Percentiles rank a stretch among this genome's conserved stretches.
Evolutionary conservation across 2,797 vertebrate genomes (phyloP).

Genomic region (Crenichthys baileyi): DNA sequence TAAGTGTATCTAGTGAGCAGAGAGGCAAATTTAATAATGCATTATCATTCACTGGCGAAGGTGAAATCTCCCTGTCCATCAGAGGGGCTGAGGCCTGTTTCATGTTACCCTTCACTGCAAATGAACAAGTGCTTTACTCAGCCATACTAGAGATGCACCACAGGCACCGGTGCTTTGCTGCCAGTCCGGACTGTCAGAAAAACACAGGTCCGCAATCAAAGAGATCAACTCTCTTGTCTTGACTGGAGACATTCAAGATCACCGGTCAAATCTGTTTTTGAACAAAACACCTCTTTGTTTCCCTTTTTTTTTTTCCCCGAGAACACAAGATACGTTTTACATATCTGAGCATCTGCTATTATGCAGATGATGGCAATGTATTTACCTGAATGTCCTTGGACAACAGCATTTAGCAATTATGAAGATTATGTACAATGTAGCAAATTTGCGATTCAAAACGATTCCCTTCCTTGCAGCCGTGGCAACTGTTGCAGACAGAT

Average conservation of each 20-base stretch:
- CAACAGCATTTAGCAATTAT: conserved; percentile 85
- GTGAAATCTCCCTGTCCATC: conserved; percentile 99
- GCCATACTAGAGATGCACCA: conserved; percentile 76
- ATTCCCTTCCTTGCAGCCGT: conserved; percentile 66
- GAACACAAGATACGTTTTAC: conserved; percentile 75
- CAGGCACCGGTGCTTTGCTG: conserved; percentile 63
- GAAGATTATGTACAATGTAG: conserved; percentile 77
- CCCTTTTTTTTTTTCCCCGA: conserved; percentile 20
- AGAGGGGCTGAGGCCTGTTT: conserved; percentile 84
- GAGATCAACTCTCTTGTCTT: conserved; percentile 59
- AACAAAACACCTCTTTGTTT: conserved; percentile 60
- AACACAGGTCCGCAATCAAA: conserved; percentile 68
- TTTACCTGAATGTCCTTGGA: conserved; percentile 84
- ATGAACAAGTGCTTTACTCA: conserved; percentile 83
- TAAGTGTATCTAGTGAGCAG: conserved; percentile 99
- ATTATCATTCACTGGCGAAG: conserved; percentile 99
- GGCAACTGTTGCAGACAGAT: conserved; percentile 82
- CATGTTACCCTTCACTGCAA: conserved; percentile 84
- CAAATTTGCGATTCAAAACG: conserved; percentile 86
- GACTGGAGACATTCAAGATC: conserved; percentile 66
- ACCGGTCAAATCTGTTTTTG: conserved; percentile 25
- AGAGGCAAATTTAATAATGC: conserved; percentile 99
- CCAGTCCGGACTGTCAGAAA: conserved; percentile 56
- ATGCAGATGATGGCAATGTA: conserved; percentile 77
- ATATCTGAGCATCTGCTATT: conserved; percentile 83